Evolutionary conservation across 2,113 vertebrate species (phyloP).

Genomic region (Terrapene triunguis): DNA sequence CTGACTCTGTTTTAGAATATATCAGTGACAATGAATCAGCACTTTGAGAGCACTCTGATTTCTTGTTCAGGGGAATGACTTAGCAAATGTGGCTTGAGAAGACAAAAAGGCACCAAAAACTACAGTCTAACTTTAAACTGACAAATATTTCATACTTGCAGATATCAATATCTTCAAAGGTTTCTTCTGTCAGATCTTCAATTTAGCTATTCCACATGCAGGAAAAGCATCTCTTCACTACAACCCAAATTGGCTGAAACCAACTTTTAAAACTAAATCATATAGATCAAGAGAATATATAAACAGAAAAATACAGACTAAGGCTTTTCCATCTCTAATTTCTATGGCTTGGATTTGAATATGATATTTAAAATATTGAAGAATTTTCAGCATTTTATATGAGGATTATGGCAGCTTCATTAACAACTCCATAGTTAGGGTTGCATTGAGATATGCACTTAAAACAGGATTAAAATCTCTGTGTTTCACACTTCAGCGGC

Average conservation of each 20-base stretch:
- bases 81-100: not conserved
- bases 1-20: not conserved
- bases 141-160: not conserved
- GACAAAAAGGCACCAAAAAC: not conserved
- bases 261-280: not conserved
- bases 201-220: not conserved
- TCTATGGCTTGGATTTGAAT: conserved; percentile 3
- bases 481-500: not conserved
- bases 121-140: not conserved
- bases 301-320: not conserved
- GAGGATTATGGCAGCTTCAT: conserved; percentile 49
- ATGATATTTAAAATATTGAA: conserved; percentile 30
- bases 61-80: not conserved
- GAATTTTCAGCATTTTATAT: conserved; percentile 9
- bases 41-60: not conserved
- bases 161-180: not conserved
- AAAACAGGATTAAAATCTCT: conserved; percentile 49
- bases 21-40: not conserved
- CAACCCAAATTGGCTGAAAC: not conserved
- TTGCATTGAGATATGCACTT: conserved; percentile 41
- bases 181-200: not conserved
- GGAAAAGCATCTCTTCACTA: not conserved
- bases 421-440: not conserved
- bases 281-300: not conserved
- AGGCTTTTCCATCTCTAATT: not conserved